Percentiles rank a stretch among this genome's conserved stretches.
phyloP scores from a whole-genome alignment of 2,113 vertebrate genomes.

The Tiliqua scincoides region DNA sequence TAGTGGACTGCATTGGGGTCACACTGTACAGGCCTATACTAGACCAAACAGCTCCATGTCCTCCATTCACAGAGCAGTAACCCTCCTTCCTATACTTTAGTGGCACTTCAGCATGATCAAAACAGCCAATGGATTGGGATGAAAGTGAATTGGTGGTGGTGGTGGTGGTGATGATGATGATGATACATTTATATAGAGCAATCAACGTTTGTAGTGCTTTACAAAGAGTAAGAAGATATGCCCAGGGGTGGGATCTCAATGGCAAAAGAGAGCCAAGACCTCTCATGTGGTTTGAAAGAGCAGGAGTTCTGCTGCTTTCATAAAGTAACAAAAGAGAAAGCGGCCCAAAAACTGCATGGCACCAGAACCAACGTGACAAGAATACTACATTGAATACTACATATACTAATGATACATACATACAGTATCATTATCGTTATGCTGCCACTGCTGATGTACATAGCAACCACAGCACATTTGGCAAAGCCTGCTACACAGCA shows the following conservation, averaged over 20 bases:
- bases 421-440: background rate
- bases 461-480: background rate
- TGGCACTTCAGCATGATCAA: background rate
- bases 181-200: too few relatives aligned
- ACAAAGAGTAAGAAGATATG: too few relatives aligned
- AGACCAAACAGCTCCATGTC: background rate
- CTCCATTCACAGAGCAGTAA: too few relatives aligned
- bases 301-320: background rate
- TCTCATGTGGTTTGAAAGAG: background rate
- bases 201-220: too few relatives aligned
- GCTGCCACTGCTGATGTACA: background rate
- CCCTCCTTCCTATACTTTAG: too few relatives aligned
- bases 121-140: too few relatives aligned
- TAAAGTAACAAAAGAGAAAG: background rate
- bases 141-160: background rate
- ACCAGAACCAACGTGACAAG: background rate
- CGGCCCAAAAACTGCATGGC: background rate
- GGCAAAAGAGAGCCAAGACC: background rate
- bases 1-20: background rate
- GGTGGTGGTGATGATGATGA: background rate
- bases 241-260: too few relatives aligned
- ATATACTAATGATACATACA: too few relatives aligned
- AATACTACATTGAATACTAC: background rate
- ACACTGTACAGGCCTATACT: background rate
- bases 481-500: constrained; percentile 1